A percentile compares a stretch with the other conserved stretches of the same genome.
Evolutionary conservation across 23 tunicate genomes (phyloP).

Genomic region (Styela clava): DNA sequence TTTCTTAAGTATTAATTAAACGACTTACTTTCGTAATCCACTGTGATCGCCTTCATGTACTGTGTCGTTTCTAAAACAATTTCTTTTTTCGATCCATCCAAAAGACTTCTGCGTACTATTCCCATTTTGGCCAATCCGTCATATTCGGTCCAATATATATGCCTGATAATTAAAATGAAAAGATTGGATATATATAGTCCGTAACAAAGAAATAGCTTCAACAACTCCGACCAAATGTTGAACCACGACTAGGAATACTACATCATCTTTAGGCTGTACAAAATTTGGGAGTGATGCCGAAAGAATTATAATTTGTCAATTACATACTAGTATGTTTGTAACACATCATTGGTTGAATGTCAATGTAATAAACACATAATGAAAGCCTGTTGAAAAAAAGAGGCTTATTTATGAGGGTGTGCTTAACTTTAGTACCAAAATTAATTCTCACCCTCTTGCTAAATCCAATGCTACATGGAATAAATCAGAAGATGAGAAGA

Average conservation of each 20-base stretch:
- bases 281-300: too few relatives aligned
- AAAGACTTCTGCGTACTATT: not conserved
- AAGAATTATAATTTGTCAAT: too few relatives aligned
- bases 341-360: too few relatives aligned
- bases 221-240: too few relatives aligned
- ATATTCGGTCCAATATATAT: conserved; percentile 3
- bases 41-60: not conserved
- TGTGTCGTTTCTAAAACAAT: not conserved
- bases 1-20: too few relatives aligned
- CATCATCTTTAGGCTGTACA: too few relatives aligned
- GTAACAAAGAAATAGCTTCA: not conserved
- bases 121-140: not conserved
- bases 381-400: too few relatives aligned
- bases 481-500: not conserved
- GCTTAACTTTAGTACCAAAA: too few relatives aligned
- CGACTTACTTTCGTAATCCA: conserved; percentile 19
- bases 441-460: not conserved
- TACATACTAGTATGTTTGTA: too few relatives aligned
- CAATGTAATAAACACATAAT: too few relatives aligned
- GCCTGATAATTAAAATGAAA: not conserved
- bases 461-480: not conserved
- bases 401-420: too few relatives aligned
- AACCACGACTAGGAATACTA: too few relatives aligned
- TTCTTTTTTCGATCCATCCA: conserved; percentile 4
- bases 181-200: not conserved